These are phyloP conservation scores for Diorhabda elongata DNA, from an alignment of 1,140 invertebrate species.

Conservation along the genomic window DNA sequence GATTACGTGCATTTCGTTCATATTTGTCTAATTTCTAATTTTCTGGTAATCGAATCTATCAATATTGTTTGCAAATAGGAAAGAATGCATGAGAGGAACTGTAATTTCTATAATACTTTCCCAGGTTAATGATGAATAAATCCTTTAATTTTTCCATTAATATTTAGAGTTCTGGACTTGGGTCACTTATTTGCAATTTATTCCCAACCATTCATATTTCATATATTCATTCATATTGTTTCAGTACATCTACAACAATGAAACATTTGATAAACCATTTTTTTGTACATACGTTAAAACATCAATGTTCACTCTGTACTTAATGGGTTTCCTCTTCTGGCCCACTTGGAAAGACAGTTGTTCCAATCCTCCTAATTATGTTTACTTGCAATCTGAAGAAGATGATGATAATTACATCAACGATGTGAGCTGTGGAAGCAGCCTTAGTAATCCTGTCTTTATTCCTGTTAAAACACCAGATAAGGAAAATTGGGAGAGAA, in stretches of 20 bases:
- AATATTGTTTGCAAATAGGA: no score
- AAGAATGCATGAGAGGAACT: no score
- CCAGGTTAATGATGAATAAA: no score
- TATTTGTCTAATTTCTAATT: no score
- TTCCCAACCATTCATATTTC: no score
- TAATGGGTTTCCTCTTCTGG: slow-evolving; percentile 77
- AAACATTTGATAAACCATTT: slow-evolving; percentile 79
- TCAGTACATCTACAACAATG: slow-evolving; percentile 79
- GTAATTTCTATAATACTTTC: no score
- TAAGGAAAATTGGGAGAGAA: slow-evolving; percentile 53
- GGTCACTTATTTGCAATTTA: no score
- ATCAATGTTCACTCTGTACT: slow-evolving; percentile 80
- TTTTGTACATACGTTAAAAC: slow-evolving; percentile 87
- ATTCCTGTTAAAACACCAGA: slow-evolving; percentile 76
- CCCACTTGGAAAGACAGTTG: slow-evolving; percentile 78
- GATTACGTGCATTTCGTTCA: no score
- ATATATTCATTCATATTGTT: slow-evolving; percentile 36
- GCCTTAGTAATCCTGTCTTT: slow-evolving; percentile 75
- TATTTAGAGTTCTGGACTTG: no score
- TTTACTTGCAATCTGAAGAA: slow-evolving; percentile 62
- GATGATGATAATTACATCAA: slow-evolving; percentile 66
- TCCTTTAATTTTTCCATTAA: no score
- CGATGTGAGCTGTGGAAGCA: slow-evolving; percentile 52
- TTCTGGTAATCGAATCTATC: no score
- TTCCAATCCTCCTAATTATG: slow-evolving; percentile 60